Evolutionary conservation across 1,140 invertebrate genomes (phyloP).

Genomic region (Aleiodes sp.): DNA sequence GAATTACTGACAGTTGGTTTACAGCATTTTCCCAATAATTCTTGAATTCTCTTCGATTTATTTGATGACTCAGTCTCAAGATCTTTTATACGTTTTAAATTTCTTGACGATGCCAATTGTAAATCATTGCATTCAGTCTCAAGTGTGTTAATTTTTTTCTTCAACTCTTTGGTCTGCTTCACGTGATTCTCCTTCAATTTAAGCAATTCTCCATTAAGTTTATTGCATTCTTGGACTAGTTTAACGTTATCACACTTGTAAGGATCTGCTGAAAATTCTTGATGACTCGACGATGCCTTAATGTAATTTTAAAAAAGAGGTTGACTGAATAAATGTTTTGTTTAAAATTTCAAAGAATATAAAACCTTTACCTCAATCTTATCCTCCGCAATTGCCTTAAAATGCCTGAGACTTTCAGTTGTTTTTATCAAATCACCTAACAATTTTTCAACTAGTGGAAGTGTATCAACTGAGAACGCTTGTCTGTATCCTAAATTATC

Average conservation of each 20-base stretch:
- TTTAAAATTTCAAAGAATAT: background rate
- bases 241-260: slow-evolving; percentile 78
- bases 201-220: slow-evolving; percentile 74
- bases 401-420: slow-evolving; percentile 80
- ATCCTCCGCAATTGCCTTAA: slow-evolving; percentile 77
- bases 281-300: slow-evolving; percentile 68
- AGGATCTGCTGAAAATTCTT: slow-evolving; percentile 72
- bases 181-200: slow-evolving; percentile 73
- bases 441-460: slow-evolving; percentile 79
- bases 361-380: slow-evolving; percentile 62
- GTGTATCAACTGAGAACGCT: slow-evolving; percentile 74
- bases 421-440: slow-evolving; percentile 80
- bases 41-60: slow-evolving; percentile 69
- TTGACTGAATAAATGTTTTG: background rate
- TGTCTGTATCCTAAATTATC: slow-evolving; percentile 80
- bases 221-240: slow-evolving; percentile 76
- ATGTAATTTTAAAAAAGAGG: slow-evolving; percentile 30
- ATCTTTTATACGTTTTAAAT: slow-evolving; percentile 68
- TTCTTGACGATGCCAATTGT: slow-evolving; percentile 68
- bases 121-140: slow-evolving; percentile 71
- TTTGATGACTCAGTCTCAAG: slow-evolving; percentile 68
- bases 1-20: slow-evolving; percentile 63
- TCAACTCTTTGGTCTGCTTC: slow-evolving; percentile 70
- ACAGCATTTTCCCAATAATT: slow-evolving; percentile 70
- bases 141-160: slow-evolving; percentile 67